These are phyloP conservation scores for Nannospalax galili DNA, from an alignment of 2,113 vertebrate species.

Conservation along the genomic window DNA sequence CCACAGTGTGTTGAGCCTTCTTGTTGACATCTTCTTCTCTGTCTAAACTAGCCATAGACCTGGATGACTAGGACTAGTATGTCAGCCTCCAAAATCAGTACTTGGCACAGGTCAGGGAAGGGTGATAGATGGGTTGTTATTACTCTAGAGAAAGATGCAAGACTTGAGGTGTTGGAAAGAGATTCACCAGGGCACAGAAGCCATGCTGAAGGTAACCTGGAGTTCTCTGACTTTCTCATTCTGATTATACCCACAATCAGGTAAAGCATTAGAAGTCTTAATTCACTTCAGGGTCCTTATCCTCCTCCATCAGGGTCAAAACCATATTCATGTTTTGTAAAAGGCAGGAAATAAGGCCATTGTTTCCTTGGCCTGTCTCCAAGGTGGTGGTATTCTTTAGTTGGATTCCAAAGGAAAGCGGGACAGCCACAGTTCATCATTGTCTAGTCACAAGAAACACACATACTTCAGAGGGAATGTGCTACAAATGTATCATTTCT, in stretches of 20 bases:
- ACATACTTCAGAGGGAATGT: background rate
- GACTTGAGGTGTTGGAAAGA: background rate
- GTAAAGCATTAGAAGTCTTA: background rate
- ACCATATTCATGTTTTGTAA: background rate
- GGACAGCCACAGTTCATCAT: background rate
- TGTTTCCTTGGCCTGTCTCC: slow-evolving; percentile 6
- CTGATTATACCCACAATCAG: background rate
- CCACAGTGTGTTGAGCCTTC: background rate
- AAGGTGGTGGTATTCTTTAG: background rate
- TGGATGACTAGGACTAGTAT: background rate
- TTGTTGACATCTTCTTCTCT: background rate
- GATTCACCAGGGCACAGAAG: background rate
- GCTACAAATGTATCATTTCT: slow-evolving; percentile 1
- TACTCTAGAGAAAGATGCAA: background rate
- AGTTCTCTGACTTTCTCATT: background rate
- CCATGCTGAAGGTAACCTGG: background rate
- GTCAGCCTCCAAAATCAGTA: background rate
- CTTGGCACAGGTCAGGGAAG: background rate
- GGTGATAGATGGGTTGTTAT: background rate
- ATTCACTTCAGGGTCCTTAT: background rate
- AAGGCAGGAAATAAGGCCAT: background rate
- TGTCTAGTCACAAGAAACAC: background rate
- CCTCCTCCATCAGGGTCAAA: slow-evolving; percentile 34
- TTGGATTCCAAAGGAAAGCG: slow-evolving; percentile 34
- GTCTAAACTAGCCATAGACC: background rate